Percentiles rank a stretch among this genome's conserved stretches.
Conservation (phyloP, 2,888 invertebrate species). For the Acleris holmiana region DNA sequence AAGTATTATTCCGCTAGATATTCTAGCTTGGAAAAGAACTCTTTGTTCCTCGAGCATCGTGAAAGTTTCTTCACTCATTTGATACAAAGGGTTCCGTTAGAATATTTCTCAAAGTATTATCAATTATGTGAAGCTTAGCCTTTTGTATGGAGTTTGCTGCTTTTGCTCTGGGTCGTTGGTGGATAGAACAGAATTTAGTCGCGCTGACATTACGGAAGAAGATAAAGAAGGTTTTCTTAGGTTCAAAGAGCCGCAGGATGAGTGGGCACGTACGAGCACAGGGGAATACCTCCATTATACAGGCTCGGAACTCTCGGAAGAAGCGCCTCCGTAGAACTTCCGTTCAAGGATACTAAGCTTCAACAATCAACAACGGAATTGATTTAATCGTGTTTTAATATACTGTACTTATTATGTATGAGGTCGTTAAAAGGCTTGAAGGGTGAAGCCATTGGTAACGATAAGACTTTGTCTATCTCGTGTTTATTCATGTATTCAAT, state of each 20-base stretch:
- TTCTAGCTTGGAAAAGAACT: not conserved
- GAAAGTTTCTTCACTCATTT: not conserved
- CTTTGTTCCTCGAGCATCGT: not conserved
- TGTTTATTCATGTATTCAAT: too few relatives aligned
- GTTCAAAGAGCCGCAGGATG: slow-evolving; percentile 9
- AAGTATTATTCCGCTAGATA: slow-evolving; percentile 2
- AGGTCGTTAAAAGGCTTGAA: too few relatives aligned
- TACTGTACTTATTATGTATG: too few relatives aligned
- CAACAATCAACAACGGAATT: not conserved
- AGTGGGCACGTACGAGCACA: not conserved
- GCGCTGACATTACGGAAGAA: slow-evolving; percentile 15
- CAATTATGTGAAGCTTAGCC: not conserved
- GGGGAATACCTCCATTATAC: slow-evolving; percentile 27
- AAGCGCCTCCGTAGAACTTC: slow-evolving; percentile 13
- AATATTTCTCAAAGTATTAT: not conserved
- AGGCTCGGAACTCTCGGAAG: slow-evolving; percentile 11
- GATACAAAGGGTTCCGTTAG: not conserved
- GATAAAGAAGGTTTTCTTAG: slow-evolving; percentile 12
- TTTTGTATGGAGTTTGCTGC: not conserved
- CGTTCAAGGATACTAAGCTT: slow-evolving; percentile 1
- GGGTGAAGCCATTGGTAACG: too few relatives aligned
- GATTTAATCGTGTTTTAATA: too few relatives aligned
- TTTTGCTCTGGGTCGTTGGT: slow-evolving; percentile 10
- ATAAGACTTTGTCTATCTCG: too few relatives aligned
- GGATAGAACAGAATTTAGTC: slow-evolving; percentile 1